phyloP scores from a whole-genome alignment of 2,797 vertebrate species.

The Megaceryle alcyon region DNA sequence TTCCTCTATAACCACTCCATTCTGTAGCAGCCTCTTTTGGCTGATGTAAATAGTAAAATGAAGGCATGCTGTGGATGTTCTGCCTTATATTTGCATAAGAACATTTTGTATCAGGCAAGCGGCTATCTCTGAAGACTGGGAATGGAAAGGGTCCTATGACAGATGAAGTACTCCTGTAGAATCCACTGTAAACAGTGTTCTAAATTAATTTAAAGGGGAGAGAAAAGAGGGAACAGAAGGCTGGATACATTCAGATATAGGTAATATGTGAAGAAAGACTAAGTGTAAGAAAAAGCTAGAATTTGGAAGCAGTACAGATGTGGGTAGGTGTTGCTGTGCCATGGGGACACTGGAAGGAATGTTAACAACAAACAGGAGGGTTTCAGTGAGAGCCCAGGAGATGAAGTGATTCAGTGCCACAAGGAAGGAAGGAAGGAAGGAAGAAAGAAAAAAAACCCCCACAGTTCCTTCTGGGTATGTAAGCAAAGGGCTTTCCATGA shows the following conservation, averaged over 20 bases:
- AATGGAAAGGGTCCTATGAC: background rate
- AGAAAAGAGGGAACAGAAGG: background rate
- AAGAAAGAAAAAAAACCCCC: background rate
- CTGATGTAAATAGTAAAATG: background rate
- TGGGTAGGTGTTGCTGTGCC: background rate
- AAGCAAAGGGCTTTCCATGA: background rate
- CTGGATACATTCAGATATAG: background rate
- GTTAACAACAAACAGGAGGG: background rate
- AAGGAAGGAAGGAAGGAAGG: background rate
- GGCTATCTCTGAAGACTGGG: background rate
- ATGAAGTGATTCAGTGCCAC: background rate
- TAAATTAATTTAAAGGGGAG: background rate
- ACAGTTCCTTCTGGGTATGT: background rate
- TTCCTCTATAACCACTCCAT: background rate
- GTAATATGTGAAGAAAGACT: background rate
- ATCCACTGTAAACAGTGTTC: background rate
- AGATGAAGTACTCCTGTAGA: background rate
- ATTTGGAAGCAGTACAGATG: background rate
- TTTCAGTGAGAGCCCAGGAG: background rate
- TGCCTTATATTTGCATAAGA: background rate
- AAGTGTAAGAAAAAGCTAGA: background rate
- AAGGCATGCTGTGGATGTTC: background rate
- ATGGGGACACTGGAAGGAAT: fast-evolving
- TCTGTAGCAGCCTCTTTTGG: background rate
- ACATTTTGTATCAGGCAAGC: background rate